Conservation (phyloP, 2,888 invertebrate species). For the Acleris laterana region DNA sequence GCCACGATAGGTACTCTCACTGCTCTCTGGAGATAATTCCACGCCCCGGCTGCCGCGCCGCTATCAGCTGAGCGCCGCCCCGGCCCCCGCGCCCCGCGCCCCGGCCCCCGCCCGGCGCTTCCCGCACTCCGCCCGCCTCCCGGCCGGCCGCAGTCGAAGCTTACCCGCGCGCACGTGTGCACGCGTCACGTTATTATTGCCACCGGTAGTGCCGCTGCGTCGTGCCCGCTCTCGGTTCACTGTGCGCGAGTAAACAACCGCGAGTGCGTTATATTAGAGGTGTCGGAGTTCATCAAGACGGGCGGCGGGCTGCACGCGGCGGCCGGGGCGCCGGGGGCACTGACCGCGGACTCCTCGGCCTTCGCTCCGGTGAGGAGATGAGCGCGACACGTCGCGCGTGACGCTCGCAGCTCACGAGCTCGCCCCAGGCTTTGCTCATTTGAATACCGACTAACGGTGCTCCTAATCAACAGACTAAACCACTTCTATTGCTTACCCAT, state of each 20-base stretch:
- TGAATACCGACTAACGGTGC: conserved; percentile 40
- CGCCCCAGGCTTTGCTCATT: conserved; percentile 34
- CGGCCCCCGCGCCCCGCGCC: conserved; percentile 1
- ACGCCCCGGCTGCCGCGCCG: conserved; percentile 10
- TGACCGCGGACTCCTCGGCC: conserved; percentile 58
- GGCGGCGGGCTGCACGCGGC: conserved; percentile 38
- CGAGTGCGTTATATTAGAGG: conserved; percentile 1
- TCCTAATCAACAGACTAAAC: conserved; percentile 24
- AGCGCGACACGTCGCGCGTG: conserved; percentile 48
- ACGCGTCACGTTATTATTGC: not conserved
- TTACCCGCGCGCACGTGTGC: conserved; percentile 5
- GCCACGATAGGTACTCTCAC: too few species aligned
- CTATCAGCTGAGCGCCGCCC: conserved; percentile 39
- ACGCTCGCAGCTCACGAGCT: conserved; percentile 33
- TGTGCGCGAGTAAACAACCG: conserved; percentile 23
- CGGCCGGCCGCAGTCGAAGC: conserved; percentile 12
- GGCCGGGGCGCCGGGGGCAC: conserved; percentile 52
- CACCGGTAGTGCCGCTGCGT: conserved; percentile 4
- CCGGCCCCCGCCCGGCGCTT: not conserved
- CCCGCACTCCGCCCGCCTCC: not conserved
- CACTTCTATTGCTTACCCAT: not conserved
- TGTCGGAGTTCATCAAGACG: conserved; percentile 34
- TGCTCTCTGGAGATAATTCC: too few species aligned
- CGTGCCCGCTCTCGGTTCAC: conserved; percentile 13
- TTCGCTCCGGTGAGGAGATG: conserved; percentile 34